Percentiles rank a stretch among this genome's conserved stretches.
Conservation (phyloP, 2,113 vertebrate species). For the Albula glossodonta region DNA sequence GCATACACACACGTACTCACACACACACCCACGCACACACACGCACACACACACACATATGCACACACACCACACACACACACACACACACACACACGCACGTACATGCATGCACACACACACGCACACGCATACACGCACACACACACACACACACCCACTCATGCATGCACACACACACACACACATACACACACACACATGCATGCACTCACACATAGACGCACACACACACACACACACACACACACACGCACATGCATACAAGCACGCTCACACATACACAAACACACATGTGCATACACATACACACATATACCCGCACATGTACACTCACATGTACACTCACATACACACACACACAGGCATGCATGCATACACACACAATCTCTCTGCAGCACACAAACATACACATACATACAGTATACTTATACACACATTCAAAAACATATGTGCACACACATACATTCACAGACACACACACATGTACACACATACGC, state of each 20-base stretch:
- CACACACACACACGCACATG: too few species aligned
- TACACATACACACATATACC: neutral
- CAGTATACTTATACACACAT: too few species aligned
- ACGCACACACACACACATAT: conserved; percentile 11
- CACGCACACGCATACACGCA: neutral
- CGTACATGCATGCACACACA: too few species aligned
- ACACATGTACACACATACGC: neutral
- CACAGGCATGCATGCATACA: too few species aligned
- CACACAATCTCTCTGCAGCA: too few species aligned
- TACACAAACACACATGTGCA: too few species aligned
- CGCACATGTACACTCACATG: neutral
- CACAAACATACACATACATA: too few species aligned
- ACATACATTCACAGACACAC: neutral
- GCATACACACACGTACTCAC: neutral
- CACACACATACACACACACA: conserved; percentile 13
- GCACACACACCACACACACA: neutral
- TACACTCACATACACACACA: neutral
- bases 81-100: too few species aligned
- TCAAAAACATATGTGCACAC: too few species aligned
- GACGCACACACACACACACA: conserved; percentile 11
- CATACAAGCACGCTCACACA: too few species aligned
- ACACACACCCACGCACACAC: conserved; percentile 8
- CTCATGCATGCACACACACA: conserved; percentile 10
- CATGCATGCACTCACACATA: conserved; percentile 14
- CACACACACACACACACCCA: neutral